Evolutionary conservation across 2,797 vertebrate species (phyloP).

Genomic region (Cephalopachus bancanus): DNA sequence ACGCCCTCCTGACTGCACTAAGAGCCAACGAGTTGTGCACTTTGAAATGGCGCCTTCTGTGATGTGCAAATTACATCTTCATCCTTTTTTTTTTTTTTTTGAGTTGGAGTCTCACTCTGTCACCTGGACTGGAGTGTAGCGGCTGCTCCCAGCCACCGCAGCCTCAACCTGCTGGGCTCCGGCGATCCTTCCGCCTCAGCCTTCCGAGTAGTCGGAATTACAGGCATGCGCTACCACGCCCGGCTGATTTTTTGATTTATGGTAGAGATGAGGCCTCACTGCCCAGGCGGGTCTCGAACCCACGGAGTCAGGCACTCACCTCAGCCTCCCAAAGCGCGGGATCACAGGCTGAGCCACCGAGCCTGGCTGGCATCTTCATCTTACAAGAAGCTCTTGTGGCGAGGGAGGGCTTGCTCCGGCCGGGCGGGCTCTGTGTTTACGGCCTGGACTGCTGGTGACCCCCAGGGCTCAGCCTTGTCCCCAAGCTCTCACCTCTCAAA

Average conservation of each 20-base stretch:
- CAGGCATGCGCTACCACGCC: background rate
- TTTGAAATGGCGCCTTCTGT: background rate
- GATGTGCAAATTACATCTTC: background rate
- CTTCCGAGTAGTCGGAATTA: background rate
- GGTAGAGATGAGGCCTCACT: background rate
- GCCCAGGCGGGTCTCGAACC: background rate
- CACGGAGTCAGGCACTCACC: background rate
- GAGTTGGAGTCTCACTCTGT: too few species aligned
- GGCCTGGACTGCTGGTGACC: background rate
- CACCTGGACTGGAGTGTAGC: too few species aligned
- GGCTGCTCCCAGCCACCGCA: too few species aligned
- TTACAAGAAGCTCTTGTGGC: accelerated
- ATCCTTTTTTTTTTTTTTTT: background rate
- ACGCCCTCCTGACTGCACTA: too few species aligned
- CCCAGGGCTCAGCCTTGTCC: background rate
- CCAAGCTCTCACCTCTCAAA: background rate
- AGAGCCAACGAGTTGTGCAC: accelerated
- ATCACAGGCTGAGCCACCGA: background rate
- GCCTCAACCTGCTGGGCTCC: too few species aligned
- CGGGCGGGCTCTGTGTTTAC: accelerated
- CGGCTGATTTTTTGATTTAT: background rate
- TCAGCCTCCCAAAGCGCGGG: background rate
- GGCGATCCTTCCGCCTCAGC: background rate
- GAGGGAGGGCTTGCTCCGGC: background rate
- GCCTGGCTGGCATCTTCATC: background rate